Percentiles rank a stretch among this genome's conserved stretches.
These are phyloP conservation scores for Spinus olivaceus DNA, from an alignment of 2,797 vertebrate species.

Conservation along the genomic window DNA sequence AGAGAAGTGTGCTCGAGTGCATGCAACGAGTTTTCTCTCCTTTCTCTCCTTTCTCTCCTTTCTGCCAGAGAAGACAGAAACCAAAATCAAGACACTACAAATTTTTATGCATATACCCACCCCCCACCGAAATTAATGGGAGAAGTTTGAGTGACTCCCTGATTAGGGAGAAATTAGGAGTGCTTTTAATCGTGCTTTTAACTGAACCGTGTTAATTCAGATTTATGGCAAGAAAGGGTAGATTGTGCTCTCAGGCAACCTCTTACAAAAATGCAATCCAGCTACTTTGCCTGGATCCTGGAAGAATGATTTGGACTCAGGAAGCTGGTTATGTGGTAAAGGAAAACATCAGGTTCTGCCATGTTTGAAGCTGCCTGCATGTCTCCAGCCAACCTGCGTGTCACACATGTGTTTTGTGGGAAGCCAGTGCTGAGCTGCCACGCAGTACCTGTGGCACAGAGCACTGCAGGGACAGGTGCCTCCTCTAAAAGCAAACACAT, in stretches of 20 bases:
- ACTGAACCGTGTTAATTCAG: background rate
- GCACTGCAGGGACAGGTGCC: background rate
- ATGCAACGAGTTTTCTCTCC: background rate
- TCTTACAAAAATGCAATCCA: background rate
- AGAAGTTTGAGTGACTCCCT: background rate
- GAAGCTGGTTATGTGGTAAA: background rate
- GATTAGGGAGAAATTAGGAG: background rate
- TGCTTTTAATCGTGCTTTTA: background rate
- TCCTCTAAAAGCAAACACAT: background rate
- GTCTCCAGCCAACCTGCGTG: background rate
- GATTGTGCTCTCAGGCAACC: background rate
- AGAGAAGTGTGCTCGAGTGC: background rate
- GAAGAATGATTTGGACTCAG: background rate
- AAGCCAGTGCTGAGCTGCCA: background rate
- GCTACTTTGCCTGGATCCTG: background rate
- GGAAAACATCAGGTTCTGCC: background rate
- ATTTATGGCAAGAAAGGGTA: background rate
- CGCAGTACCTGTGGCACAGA: rapidly evolving
- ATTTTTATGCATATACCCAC: background rate
- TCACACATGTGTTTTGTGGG: background rate
- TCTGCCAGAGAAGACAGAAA: background rate
- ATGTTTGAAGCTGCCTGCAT: background rate
- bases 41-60: background rate
- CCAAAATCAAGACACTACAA: background rate
- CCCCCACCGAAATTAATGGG: background rate